These are phyloP conservation scores for Penelope pileata DNA, from an alignment of 2,113 vertebrate genomes.

Conservation along the genomic window DNA sequence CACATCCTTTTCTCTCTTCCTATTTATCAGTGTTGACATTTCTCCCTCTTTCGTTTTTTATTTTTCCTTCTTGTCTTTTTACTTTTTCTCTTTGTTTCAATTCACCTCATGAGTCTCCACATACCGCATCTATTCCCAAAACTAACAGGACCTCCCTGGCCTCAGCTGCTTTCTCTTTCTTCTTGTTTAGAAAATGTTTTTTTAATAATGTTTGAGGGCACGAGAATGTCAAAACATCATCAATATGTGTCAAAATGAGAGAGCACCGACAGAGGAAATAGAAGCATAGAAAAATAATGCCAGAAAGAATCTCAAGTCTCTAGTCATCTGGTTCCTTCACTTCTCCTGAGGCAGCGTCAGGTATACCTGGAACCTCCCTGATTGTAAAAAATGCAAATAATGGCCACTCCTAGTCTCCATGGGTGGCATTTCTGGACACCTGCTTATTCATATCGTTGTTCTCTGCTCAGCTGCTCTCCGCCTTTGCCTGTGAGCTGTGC, in stretches of 20 bases:
- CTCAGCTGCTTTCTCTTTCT: neutral
- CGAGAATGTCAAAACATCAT: neutral
- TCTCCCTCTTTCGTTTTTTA: neutral
- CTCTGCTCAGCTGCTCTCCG: neutral
- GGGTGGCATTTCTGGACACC: neutral
- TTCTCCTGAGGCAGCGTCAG: neutral
- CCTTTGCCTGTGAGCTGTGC: neutral
- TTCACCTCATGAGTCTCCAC: neutral
- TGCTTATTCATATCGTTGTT: neutral
- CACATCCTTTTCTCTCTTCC: constrained; percentile 27
- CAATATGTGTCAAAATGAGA: neutral
- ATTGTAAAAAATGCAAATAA: neutral
- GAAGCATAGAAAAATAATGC: neutral
- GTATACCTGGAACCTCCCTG: neutral
- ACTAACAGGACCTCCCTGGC: neutral
- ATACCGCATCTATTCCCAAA: neutral
- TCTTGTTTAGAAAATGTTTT: neutral
- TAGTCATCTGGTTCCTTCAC: neutral
- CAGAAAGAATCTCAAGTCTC: neutral
- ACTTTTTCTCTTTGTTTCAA: neutral
- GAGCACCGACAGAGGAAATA: neutral
- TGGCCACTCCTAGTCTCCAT: neutral
- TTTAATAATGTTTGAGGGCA: neutral
- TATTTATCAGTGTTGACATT: constrained; percentile 9
- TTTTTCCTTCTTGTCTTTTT: neutral